Percentiles rank a stretch among this genome's conserved stretches.
These are phyloP conservation scores for Tipula helvola DNA, from an alignment of 2,888 invertebrate species.

Conservation along the genomic window DNA sequence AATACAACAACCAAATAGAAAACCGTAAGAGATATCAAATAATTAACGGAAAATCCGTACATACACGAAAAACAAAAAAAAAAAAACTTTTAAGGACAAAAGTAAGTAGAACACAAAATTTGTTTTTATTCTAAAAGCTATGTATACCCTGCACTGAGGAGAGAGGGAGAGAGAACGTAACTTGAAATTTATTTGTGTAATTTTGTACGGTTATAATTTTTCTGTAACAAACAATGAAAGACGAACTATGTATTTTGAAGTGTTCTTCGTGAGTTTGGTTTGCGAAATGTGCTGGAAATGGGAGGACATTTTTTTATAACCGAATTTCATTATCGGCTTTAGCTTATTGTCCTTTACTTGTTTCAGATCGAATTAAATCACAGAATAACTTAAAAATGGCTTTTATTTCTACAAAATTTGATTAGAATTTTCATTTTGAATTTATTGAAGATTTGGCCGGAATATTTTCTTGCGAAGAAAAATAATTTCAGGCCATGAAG, in stretches of 20 bases:
- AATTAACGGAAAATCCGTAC: background rate
- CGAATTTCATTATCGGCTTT: too few relatives aligned
- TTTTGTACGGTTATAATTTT: background rate
- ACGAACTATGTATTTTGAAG: background rate
- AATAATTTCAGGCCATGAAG: too few relatives aligned
- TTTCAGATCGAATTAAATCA: too few relatives aligned
- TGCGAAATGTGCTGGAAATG: background rate
- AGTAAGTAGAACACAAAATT: background rate
- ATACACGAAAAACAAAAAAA: background rate
- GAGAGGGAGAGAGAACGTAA: background rate
- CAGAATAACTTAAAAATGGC: too few relatives aligned
- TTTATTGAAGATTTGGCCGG: too few relatives aligned
- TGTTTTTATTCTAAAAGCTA: background rate
- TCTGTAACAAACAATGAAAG: background rate
- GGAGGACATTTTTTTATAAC: too few relatives aligned
- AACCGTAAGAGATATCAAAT: background rate
- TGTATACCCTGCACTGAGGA: background rate
- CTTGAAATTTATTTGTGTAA: background rate
- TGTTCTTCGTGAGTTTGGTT: background rate
- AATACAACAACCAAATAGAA: background rate
- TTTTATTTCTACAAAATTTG: too few relatives aligned
- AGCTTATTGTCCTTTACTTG: too few relatives aligned
- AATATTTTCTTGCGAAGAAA: too few relatives aligned
- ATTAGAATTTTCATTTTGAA: too few relatives aligned
- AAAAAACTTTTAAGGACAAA: background rate